A percentile compares a stretch with the other conserved stretches of the same genome.
These are phyloP conservation scores for Thera obeliscata DNA, from an alignment of 2,888 invertebrate genomes.

Conservation along the genomic window DNA sequence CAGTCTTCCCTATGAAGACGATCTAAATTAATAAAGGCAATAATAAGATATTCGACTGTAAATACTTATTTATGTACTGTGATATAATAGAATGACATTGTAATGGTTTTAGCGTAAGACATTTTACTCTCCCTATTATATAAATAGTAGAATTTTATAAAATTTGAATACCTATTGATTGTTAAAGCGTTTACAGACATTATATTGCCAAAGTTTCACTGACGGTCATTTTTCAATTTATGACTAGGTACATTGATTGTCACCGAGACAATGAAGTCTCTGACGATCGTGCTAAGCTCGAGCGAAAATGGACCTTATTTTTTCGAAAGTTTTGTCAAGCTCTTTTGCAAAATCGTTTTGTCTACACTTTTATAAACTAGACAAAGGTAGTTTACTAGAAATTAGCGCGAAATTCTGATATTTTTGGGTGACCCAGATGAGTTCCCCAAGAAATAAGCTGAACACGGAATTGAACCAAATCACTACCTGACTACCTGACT, in stretches of 20 bases:
- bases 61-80: slow-evolving; percentile 53
- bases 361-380: background rate
- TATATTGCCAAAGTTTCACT: background rate
- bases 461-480: background rate
- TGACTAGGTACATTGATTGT: too few species aligned
- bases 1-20: slow-evolving; percentile 2
- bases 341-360: background rate
- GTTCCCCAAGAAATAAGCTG: too few species aligned
- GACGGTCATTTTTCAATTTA: background rate
- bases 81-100: slow-evolving; percentile 60
- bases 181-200: slow-evolving; percentile 32
- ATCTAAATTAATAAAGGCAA: slow-evolving; percentile 32
- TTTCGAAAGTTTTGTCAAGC: background rate
- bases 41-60: slow-evolving; percentile 45
- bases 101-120: slow-evolving; percentile 46
- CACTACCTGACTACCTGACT: too few species aligned
- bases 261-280: too few species aligned
- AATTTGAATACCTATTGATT: slow-evolving; percentile 26
- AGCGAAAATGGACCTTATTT: background rate
- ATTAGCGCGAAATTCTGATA: too few species aligned
- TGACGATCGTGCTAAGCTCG: background rate
- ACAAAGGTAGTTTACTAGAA: too few species aligned
- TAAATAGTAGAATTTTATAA: slow-evolving; percentile 46
- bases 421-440: too few species aligned
- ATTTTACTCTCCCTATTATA: slow-evolving; percentile 41